Conservation (phyloP, 1,140 invertebrate genomes). For the Zaprionus nigranus region DNA sequence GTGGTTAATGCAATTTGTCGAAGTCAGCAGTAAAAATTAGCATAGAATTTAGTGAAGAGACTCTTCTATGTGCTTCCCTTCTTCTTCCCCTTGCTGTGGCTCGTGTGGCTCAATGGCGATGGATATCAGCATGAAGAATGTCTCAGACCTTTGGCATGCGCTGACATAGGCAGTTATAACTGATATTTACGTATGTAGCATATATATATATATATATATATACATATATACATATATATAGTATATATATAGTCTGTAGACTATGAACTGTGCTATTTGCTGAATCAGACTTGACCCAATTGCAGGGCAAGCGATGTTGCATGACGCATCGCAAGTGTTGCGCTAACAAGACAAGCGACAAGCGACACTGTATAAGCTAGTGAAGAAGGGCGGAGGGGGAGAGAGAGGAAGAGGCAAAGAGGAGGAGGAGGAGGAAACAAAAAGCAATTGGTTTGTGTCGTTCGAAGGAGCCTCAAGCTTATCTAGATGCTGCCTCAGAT, state of each 20-base stretch:
- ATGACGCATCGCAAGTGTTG: constrained; percentile 67
- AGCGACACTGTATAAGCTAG: constrained; percentile 43
- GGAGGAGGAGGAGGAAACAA: constrained; percentile 42
- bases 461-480: constrained; percentile 43
- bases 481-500: constrained; percentile 77
- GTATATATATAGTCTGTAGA: constrained; percentile 14
- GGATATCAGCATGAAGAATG: constrained; percentile 41
- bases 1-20: constrained; percentile 33
- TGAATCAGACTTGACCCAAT: constrained; percentile 62
- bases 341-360: constrained; percentile 51
- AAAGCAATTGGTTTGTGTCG: constrained; percentile 21
- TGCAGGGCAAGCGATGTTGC: constrained; percentile 30
- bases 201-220: neutral
- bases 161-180: constrained; percentile 52
- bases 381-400: constrained; percentile 44
- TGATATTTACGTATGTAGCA: too few relatives aligned
- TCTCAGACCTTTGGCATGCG: constrained; percentile 71
- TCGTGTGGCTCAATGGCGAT: constrained; percentile 41
- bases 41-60: constrained; percentile 17
- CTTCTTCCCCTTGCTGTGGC: neutral
- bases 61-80: neutral
- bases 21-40: constrained; percentile 25
- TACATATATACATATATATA: neutral
- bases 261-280: constrained; percentile 52
- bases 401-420: constrained; percentile 18